Evolutionary conservation across 2,888 invertebrate species (phyloP), one percentile per base, ranked within the genome.

Genomic region (Mesoligia furuncula): DNA sequence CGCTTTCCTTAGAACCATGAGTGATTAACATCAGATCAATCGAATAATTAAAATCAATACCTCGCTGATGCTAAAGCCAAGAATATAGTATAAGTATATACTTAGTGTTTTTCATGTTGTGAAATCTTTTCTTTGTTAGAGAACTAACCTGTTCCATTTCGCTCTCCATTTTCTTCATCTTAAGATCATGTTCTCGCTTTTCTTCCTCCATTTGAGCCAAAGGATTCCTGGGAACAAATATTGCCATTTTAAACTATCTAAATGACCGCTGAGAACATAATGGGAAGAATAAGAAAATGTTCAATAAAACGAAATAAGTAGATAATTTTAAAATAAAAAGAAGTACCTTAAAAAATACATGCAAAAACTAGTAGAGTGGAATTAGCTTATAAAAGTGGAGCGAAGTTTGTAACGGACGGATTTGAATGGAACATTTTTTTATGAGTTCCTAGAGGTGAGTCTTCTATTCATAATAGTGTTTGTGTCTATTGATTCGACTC

Each of bases 131-230:
- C 15, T 24, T 9, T 39, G 15, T 5, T 24, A 39, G 13, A 64
- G 17, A 59, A 83, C 87, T 83, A 71, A 96, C 96, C 97, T 99
- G 99, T 94, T 99, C 99, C 99, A 99, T 99, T 95, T 99, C 99
- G 64, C 98, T 98, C 95, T 99, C 99, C 99, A 99, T 99, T 95
- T 99, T 99, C 97, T 99, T 99, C 98, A 99, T 99, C 95, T 99
- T 99, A 85, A 98, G 97, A 93, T 99, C 99, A 91, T 99, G 99
- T 91, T 99, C 99, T 81, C 98, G 98, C 94, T 99, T 99, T 94
- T 99, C 99, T 93, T 99, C 99, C 94, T 99, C 99, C 98, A 99
- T 99, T 95, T 99, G 99, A 77, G 99, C 99, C 93, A 99, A 97
- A 68, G 99, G 99, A 97, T 99, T 99, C 98, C 99, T 99, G 96